Conservation (phyloP, 1,140 invertebrate species). For the Galleria mellonella region DNA sequence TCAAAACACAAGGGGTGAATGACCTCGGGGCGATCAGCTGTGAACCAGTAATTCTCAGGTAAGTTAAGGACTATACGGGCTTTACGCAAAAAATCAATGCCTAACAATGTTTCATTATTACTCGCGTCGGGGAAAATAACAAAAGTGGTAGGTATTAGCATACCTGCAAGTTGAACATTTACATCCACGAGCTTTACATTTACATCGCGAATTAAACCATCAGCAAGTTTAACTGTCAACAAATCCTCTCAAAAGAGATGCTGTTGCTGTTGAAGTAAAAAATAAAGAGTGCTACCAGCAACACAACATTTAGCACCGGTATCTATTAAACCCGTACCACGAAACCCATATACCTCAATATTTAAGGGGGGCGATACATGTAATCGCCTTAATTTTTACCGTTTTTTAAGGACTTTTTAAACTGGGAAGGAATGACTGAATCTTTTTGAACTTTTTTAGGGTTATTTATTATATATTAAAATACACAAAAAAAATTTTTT, state of each 20-base stretch:
- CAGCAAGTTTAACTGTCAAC: conserved; percentile 2
- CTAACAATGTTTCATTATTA: conserved; percentile 7
- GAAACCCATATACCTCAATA: too few relatives aligned
- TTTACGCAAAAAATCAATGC: conserved; percentile 6
- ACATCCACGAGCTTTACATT: conserved; percentile 1
- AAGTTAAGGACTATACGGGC: conserved; percentile 9
- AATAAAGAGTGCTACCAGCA: conserved; percentile 13
- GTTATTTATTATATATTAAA: too few relatives aligned
- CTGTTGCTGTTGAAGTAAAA: conserved; percentile 5
- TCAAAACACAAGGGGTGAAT: conserved; percentile 1
- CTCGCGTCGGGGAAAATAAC: conserved; percentile 13
- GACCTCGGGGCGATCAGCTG: background rate
- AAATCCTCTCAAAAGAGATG: background rate
- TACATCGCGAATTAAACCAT: conserved; percentile 1
- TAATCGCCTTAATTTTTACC: too few relatives aligned
- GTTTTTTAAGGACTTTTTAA: too few relatives aligned
- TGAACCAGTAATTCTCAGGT: background rate
- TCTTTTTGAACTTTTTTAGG: too few relatives aligned
- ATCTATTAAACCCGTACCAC: conserved; percentile 14
- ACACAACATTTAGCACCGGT: conserved; percentile 14
- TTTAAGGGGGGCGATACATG: too few relatives aligned
- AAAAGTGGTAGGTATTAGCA: conserved; percentile 4
- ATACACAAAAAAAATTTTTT: too few relatives aligned
- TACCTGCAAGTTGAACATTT: background rate
- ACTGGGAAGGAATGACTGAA: too few relatives aligned